Evolutionary conservation across 2,888 invertebrate species (phyloP).

Genomic region (Agrochola litura): DNA sequence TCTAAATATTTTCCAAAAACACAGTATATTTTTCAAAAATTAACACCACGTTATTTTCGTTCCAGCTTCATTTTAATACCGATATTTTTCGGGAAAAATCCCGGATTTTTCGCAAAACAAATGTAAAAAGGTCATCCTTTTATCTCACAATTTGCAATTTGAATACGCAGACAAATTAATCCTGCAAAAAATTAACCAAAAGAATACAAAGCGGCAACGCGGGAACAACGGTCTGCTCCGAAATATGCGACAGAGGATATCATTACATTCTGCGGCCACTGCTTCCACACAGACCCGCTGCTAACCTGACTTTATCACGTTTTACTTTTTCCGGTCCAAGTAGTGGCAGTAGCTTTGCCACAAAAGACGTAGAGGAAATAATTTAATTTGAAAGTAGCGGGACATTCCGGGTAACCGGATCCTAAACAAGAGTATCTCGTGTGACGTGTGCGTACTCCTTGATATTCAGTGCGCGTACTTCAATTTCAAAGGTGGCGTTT

Average conservation of each 20-base stretch:
- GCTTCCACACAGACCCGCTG: constrained; percentile 44
- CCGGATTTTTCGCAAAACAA: constrained; percentile 66
- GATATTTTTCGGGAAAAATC: constrained; percentile 60
- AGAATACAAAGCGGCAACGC: constrained; percentile 81
- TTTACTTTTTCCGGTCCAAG: constrained; percentile 48
- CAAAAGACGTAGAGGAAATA: constrained; percentile 58
- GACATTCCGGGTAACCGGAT: constrained; percentile 53
- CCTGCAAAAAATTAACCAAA: constrained; percentile 86
- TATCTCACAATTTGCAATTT: constrained; percentile 88
- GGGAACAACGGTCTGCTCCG: constrained; percentile 77
- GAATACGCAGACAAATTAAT: constrained; percentile 90
- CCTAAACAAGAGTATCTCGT: constrained; percentile 61
- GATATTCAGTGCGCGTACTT: constrained; percentile 85
- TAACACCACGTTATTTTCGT: constrained; percentile 57
- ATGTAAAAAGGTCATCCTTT: constrained; percentile 84
- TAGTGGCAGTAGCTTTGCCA: constrained; percentile 42
- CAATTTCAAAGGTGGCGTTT: constrained; percentile 88
- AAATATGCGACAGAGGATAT: constrained; percentile 84
- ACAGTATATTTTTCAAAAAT: constrained; percentile 40
- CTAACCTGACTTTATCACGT: constrained; percentile 60
- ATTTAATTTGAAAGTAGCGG: constrained; percentile 66
- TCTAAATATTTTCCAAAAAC: constrained; percentile 21
- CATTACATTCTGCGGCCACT: constrained; percentile 71
- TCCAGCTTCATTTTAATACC: constrained; percentile 53
- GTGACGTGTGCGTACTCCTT: constrained; percentile 74